These are phyloP conservation scores for Hypomesus transpacificus DNA, from an alignment of 2,113 vertebrate species.

Conservation along the genomic window DNA sequence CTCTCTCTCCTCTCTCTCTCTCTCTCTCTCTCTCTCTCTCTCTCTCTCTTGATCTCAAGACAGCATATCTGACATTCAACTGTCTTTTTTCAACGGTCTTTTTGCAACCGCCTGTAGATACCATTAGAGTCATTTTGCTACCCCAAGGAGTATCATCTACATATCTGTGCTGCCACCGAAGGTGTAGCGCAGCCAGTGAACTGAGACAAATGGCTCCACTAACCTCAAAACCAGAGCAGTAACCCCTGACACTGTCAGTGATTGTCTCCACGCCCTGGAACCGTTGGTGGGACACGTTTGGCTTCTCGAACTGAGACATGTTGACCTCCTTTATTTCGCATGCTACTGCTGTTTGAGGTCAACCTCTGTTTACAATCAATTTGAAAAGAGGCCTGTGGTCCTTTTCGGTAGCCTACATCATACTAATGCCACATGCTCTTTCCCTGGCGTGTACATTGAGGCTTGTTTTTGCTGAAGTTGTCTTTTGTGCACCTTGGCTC, in stretches of 20 bases:
- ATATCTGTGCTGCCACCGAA: slow-evolving; percentile 8
- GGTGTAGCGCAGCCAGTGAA: slow-evolving; percentile 17
- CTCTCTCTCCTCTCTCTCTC: too few species aligned
- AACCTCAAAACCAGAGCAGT: slow-evolving; percentile 51
- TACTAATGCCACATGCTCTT: background rate
- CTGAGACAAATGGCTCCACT: slow-evolving; percentile 37
- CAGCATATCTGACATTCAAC: slow-evolving; percentile 22
- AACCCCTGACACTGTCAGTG: slow-evolving; percentile 42
- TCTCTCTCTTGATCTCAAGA: slow-evolving; percentile 12
- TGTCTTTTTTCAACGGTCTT: slow-evolving; percentile 15
- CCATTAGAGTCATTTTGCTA: slow-evolving; percentile 35
- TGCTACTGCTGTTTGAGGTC: slow-evolving; percentile 9
- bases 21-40: background rate
- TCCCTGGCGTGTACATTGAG: background rate
- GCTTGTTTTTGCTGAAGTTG: background rate
- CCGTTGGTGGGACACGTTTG: slow-evolving; percentile 62
- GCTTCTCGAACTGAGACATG: slow-evolving; percentile 50
- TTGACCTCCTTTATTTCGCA: slow-evolving; percentile 2
- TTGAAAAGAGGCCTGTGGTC: too few species aligned
- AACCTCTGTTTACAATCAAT: slow-evolving; percentile 7
- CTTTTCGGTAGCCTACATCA: too few species aligned
- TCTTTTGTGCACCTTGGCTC: background rate
- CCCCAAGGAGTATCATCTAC: slow-evolving; percentile 3
- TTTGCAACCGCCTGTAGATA: slow-evolving; percentile 47
- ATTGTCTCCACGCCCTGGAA: slow-evolving; percentile 28